phyloP scores from a whole-genome alignment of 2,888 invertebrate genomes.

The Hemithea aestivaria region DNA sequence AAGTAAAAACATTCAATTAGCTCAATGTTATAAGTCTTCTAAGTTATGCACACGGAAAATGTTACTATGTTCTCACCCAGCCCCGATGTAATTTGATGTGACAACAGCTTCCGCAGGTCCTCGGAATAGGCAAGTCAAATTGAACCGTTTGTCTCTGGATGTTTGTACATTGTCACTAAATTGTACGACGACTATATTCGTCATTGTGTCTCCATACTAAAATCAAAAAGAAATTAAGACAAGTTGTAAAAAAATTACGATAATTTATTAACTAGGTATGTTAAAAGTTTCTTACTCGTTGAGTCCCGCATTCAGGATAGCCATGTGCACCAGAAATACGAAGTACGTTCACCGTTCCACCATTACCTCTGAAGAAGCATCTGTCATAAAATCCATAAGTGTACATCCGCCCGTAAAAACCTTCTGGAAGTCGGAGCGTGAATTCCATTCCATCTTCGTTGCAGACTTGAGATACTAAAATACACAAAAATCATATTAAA shows the following conservation, averaged over 20 bases:
- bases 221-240: conserved; percentile 27
- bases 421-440: conserved; percentile 91
- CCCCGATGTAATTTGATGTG: conserved; percentile 94
- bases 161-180: conserved; percentile 96
- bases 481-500: background rate
- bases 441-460: conserved; percentile 97
- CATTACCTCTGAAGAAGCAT: conserved; percentile 95
- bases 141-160: conserved; percentile 92
- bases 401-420: conserved; percentile 93
- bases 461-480: conserved; percentile 91
- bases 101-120: conserved; percentile 96
- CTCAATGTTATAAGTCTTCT: no score
- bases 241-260: no score
- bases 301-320: conserved; percentile 96
- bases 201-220: conserved; percentile 94
- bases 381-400: conserved; percentile 94
- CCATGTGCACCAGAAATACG: conserved; percentile 93
- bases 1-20: no score
- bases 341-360: conserved; percentile 89
- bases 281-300: conserved; percentile 77
- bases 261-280: no score
- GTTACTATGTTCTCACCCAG: conserved; percentile 82
- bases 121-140: conserved; percentile 93
- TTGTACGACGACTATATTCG: conserved; percentile 95
- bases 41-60: no score